Base-by-base conservation (phyloP, 2,797 vertebrate genomes). In the Ceryle rudis region DNA sequence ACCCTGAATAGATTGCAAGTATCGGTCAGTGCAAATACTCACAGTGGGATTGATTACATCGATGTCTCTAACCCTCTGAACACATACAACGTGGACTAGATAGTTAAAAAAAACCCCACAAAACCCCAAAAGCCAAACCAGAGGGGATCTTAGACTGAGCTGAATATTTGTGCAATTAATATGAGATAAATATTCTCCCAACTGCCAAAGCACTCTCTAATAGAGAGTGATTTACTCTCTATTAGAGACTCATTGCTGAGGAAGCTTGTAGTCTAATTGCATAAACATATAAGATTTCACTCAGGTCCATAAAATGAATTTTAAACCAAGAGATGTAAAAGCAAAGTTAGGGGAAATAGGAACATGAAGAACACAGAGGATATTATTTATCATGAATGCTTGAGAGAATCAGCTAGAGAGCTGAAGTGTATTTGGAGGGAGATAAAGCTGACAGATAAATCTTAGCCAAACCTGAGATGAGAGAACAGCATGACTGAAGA, bases 401-500 rank as follows among this genome's bases (percentile, higher is more conserved):
- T 62, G 13, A 13, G 90, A 93, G 92, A 73, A 84, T 54, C 77
- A 92, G 35, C 66, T 46, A 55, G 80, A 75, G 80, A 86, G 39
- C 66, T 84, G 81, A 75, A 70, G 8, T 4, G 65, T 75, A 86
- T 79, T 84, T 55, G 73, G 62, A 31, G 39, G 55, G 54, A 96
- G 95, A 96, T 95, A 94, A 93, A 96, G 66, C 54, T 70, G 87
- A 71, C 65, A 88, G 92, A 92, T 66, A 88, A 91, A 96, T 93
- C 95, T 94, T 44, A 51, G 77, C 21, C 80, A 88, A 89, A 95
- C 78, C 62, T 55, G 74, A 89, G 87, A 75, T 73, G 93, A 81
- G 91, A 88, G 86, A 90, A 74, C 23, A 6, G 64, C 4, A 23
- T 17, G 65, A 72, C 0, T 10, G 41, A 44, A 86, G 87, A 75